A percentile compares a stretch with the other conserved stretches of the same genome.
These are phyloP conservation scores for Vireo altiloquus DNA, from an alignment of 2,113 vertebrate species.

Conservation along the genomic window DNA sequence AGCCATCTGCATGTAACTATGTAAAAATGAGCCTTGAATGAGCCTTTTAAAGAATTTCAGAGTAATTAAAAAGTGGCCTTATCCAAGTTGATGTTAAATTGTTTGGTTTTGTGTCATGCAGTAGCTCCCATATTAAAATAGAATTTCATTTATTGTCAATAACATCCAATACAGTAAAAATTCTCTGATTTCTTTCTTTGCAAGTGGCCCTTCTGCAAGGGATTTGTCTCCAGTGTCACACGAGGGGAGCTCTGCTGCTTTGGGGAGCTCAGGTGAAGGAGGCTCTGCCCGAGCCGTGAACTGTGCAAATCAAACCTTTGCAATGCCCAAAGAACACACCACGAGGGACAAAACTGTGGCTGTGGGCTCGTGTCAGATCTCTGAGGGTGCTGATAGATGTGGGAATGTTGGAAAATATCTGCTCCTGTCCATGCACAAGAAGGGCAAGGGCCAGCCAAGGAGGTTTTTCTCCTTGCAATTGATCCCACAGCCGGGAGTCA, in stretches of 20 bases:
- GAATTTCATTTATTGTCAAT: neutral
- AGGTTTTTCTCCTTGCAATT: neutral
- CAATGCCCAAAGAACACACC: neutral
- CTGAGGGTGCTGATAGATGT: neutral
- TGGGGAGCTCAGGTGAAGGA: fast-evolving
- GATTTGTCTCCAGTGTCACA: neutral
- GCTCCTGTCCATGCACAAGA: fast-evolving
- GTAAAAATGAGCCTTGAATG: neutral
- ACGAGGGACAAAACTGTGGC: fast-evolving
- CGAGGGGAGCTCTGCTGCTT: neutral
- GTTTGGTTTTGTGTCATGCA: neutral
- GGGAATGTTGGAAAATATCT: neutral
- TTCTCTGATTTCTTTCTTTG: neutral
- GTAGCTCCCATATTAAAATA: neutral
- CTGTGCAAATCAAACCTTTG: neutral
- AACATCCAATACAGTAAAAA: neutral
- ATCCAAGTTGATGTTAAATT: neutral
- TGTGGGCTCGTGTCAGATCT: neutral
- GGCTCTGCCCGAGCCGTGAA: neutral
- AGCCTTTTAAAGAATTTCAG: neutral
- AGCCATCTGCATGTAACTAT: neutral
- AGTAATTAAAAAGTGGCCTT: neutral
- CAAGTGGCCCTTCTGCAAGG: neutral
- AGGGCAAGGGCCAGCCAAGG: neutral
- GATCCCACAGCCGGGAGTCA: neutral